Conservation (phyloP, 2,113 vertebrate genomes). For the Callaeas wilsoni region DNA sequence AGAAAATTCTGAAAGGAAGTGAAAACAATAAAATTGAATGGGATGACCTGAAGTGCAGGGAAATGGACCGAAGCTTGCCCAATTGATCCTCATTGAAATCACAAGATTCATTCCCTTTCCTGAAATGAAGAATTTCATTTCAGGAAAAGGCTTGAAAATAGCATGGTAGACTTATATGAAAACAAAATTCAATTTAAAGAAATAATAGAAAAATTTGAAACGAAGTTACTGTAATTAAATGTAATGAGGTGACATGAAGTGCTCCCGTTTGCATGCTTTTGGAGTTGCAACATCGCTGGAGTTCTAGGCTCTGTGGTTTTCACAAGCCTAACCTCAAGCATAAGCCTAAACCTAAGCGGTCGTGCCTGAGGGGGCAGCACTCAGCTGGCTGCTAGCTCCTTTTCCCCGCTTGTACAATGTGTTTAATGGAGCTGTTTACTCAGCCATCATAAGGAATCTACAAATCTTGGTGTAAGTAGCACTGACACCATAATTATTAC, state of each 20-base stretch:
- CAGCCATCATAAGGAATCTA: not conserved
- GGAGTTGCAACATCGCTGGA: not conserved
- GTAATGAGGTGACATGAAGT: not conserved
- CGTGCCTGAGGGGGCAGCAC: not conserved
- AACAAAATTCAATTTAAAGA: not conserved
- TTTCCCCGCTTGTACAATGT: not conserved
- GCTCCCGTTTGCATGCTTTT: not conserved
- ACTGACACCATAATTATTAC: not conserved
- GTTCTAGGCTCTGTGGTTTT: not conserved
- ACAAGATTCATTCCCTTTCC: too few relatives aligned
- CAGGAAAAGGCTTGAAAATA: too few relatives aligned
- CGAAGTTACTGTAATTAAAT: not conserved
- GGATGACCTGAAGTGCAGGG: rapidly evolving
- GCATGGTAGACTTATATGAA: not conserved
- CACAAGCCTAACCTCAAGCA: not conserved
- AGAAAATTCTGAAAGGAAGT: not conserved
- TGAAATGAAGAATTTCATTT: too few relatives aligned
- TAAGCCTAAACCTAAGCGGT: not conserved
- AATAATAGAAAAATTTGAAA: not conserved
- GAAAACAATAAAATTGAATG: not conserved
- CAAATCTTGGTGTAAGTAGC: not conserved
- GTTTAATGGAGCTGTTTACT: not conserved
- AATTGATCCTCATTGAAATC: not conserved
- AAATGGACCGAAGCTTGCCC: not conserved
- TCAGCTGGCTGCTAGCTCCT: not conserved